phyloP scores from a whole-genome alignment of 1,140 invertebrate species.

The Drosophila pandora region DNA sequence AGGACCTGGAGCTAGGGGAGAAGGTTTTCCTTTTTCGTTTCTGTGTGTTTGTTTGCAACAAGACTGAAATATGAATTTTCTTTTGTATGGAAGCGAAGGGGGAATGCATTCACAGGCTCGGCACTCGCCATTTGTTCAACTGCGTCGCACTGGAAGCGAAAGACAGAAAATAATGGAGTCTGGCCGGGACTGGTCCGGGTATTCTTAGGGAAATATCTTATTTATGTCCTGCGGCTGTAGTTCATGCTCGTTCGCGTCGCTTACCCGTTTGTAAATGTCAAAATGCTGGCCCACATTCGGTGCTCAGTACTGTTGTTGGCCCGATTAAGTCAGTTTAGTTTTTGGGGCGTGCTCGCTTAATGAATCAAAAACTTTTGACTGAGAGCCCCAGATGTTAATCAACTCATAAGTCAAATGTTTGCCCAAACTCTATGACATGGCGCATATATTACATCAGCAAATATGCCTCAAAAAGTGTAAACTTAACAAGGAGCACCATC shows the following conservation, averaged over 20 bases:
- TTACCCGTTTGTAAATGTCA: slow-evolving; percentile 65
- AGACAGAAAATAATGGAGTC: slow-evolving; percentile 62
- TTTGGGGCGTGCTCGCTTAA: slow-evolving; percentile 27
- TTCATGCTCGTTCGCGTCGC: slow-evolving; percentile 50
- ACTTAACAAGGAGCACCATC: not conserved
- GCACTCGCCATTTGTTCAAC: slow-evolving; percentile 57
- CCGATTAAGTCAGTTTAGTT: slow-evolving; percentile 41
- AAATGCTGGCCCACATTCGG: slow-evolving; percentile 72
- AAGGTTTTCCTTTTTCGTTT: slow-evolving; percentile 12
- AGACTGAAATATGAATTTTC: slow-evolving; percentile 79
- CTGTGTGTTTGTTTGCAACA: slow-evolving; percentile 59
- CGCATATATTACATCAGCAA: slow-evolving; percentile 17
- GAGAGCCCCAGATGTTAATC: slow-evolving; percentile 47
- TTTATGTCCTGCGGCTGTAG: slow-evolving; percentile 78
- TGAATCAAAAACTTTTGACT: slow-evolving; percentile 56
- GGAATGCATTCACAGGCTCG: slow-evolving; percentile 38
- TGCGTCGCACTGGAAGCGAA: slow-evolving; percentile 39
- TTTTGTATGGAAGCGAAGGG: slow-evolving; percentile 46
- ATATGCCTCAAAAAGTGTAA: slow-evolving; percentile 12
- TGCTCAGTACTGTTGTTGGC: slow-evolving; percentile 2
- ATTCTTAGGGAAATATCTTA: slow-evolving; percentile 78
- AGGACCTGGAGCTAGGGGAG: not conserved
- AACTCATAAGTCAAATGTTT: slow-evolving; percentile 78
- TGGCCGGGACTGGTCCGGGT: slow-evolving; percentile 32
- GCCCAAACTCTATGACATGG: slow-evolving; percentile 35